These are phyloP conservation scores for Salarias fasciatus DNA, from an alignment of 2,797 vertebrate genomes.

Conservation along the genomic window DNA sequence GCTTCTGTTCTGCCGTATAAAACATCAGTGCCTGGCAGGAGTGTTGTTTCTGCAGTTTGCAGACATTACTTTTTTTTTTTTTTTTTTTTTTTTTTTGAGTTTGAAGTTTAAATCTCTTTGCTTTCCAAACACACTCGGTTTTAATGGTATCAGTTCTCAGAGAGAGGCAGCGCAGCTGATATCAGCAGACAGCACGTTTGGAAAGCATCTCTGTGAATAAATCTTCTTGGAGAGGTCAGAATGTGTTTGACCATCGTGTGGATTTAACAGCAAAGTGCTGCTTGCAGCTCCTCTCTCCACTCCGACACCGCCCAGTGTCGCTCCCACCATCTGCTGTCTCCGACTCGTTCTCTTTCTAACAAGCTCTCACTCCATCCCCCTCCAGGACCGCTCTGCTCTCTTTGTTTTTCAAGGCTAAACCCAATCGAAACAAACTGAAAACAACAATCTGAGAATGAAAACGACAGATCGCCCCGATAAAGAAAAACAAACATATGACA, in stretches of 20 bases:
- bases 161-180: constrained; percentile 9
- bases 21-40: constrained; percentile 25
- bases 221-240: constrained; percentile 57
- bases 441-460: constrained; percentile 17
- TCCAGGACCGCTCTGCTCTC: constrained; percentile 7
- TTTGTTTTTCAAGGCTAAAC: constrained; percentile 34
- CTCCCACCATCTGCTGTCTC: constrained; percentile 55
- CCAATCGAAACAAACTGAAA: constrained; percentile 22
- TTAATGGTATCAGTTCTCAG: not conserved
- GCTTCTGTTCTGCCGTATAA: constrained; percentile 19
- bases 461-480: constrained; percentile 4
- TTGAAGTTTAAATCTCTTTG: constrained; percentile 46
- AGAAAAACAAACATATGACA: constrained; percentile 6
- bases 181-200: constrained; percentile 7
- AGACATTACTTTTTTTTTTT: constrained; percentile 29
- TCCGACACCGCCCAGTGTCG: constrained; percentile 40
- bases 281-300: constrained; percentile 38
- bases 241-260: constrained; percentile 38
- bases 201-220: constrained; percentile 35
- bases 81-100: constrained; percentile 21
- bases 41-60: constrained; percentile 46
- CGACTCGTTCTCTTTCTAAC: constrained; percentile 15
- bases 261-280: constrained; percentile 31
- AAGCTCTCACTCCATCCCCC: constrained; percentile 12
- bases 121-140: constrained; percentile 24